phyloP scores from a whole-genome alignment of 2,888 invertebrate species.

The Tubulanus polymorphus region DNA sequence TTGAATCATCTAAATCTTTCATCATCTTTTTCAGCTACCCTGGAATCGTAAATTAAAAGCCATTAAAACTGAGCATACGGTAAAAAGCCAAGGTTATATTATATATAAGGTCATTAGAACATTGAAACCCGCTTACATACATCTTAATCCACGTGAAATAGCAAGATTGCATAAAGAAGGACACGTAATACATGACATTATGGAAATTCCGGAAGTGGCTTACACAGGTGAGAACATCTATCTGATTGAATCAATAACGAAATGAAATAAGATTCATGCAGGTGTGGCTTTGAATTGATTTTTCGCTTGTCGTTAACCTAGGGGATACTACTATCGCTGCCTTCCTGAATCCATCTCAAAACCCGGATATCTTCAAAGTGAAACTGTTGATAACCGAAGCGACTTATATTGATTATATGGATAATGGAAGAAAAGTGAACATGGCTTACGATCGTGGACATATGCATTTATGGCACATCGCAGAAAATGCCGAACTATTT shows the following conservation, averaged over 20 bases:
- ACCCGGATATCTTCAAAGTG: constrained; percentile 35
- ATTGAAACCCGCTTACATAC: constrained; percentile 31
- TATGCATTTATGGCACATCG: constrained; percentile 35
- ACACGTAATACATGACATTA: constrained; percentile 26
- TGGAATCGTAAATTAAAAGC: constrained; percentile 25
- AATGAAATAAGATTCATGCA: too few relatives aligned
- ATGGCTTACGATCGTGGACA: constrained; percentile 36
- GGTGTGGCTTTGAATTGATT: neutral
- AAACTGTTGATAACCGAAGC: constrained; percentile 42
- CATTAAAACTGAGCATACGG: constrained; percentile 39
- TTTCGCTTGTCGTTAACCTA: neutral
- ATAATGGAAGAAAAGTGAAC: constrained; percentile 10
- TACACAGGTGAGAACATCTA: constrained; percentile 47
- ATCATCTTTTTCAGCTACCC: constrained; percentile 25
- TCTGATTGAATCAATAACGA: too few relatives aligned
- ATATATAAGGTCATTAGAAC: constrained; percentile 30
- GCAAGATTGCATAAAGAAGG: constrained; percentile 26
- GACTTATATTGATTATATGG: constrained; percentile 35
- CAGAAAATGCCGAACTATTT: constrained; percentile 34
- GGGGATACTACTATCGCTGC: neutral
- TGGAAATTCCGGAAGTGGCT: constrained; percentile 34
- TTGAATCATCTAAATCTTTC: neutral
- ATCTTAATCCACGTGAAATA: constrained; percentile 24
- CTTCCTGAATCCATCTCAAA: constrained; percentile 17
- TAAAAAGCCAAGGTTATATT: constrained; percentile 44